These are phyloP conservation scores for Sycophila texana DNA, from an alignment of 2,888 invertebrate species.

Conservation along the genomic window DNA sequence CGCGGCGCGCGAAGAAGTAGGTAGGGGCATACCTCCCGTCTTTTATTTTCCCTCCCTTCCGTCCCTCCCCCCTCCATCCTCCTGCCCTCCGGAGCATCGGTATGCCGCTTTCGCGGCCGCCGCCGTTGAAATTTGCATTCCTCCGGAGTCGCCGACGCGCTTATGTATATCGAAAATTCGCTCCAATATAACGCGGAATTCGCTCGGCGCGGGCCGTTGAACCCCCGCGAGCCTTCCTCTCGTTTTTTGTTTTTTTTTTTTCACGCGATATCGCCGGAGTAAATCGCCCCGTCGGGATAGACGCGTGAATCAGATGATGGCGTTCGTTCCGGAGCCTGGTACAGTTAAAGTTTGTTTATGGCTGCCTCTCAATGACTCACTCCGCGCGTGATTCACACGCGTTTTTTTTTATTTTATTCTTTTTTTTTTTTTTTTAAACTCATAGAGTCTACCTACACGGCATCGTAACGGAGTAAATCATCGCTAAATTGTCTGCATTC, in stretches of 20 bases:
- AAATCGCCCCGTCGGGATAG: background rate
- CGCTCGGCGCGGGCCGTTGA: background rate
- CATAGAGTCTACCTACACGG: background rate
- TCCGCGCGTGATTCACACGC: conserved; percentile 2
- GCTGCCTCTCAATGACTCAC: background rate
- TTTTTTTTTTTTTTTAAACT: no score
- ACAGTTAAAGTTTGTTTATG: background rate
- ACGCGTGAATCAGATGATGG: conserved; percentile 5
- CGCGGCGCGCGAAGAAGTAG: background rate
- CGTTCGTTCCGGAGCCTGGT: background rate
- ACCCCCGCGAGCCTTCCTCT: background rate
- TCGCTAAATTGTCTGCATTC: conserved; percentile 10
- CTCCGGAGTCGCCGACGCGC: conserved; percentile 2
- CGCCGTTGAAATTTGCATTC: conserved; percentile 34
- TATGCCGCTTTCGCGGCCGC: background rate
- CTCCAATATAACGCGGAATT: conserved; percentile 3
- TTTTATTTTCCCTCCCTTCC: conserved; percentile 25
- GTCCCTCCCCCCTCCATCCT: no score
- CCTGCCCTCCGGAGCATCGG: background rate
- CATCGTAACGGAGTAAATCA: conserved; percentile 6
- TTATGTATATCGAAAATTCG: background rate
- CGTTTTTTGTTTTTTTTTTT: background rate
- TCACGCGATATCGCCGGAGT: background rate
- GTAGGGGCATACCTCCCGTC: background rate
- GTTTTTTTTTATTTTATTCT: background rate